Evolutionary conservation across 2,888 invertebrate species (phyloP).

Genomic region (Gymnoscelis rufifasciata): DNA sequence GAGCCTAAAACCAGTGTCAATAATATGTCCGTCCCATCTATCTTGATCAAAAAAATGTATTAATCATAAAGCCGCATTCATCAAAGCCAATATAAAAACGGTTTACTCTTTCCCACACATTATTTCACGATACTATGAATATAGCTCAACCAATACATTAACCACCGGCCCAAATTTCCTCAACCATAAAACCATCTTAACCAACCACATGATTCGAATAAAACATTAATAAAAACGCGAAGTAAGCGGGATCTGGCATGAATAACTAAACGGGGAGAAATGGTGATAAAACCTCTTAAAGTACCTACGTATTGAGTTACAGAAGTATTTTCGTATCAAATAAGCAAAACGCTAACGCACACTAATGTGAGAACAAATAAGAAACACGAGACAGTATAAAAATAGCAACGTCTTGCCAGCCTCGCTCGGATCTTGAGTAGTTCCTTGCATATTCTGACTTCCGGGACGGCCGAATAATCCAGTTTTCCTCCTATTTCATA

Average conservation of each 20-base stretch:
- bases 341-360: constrained; percentile 43
- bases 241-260: constrained; percentile 32
- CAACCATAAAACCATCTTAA: constrained; percentile 30
- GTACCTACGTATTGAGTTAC: constrained; percentile 37
- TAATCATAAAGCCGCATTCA: constrained; percentile 11
- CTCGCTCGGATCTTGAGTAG: constrained; percentile 43
- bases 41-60: constrained; percentile 2
- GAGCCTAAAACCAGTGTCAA: not conserved
- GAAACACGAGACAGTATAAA: constrained; percentile 49
- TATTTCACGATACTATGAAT: constrained; percentile 19
- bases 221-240: constrained; percentile 33
- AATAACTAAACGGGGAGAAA: constrained; percentile 37
- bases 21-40: not conserved
- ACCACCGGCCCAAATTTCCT: constrained; percentile 24
- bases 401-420: constrained; percentile 43
- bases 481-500: constrained; percentile 38
- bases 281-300: constrained; percentile 29
- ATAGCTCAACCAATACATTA: constrained; percentile 30
- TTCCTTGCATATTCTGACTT: constrained; percentile 21
- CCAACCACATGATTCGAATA: constrained; percentile 30
- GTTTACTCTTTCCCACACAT: constrained; percentile 16
- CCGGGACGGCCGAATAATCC: constrained; percentile 21
- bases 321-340: constrained; percentile 35
- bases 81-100: constrained; percentile 12
- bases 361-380: constrained; percentile 57